Conservation (phyloP, 2,113 vertebrate species). For the Anas platyrhynchos region DNA sequence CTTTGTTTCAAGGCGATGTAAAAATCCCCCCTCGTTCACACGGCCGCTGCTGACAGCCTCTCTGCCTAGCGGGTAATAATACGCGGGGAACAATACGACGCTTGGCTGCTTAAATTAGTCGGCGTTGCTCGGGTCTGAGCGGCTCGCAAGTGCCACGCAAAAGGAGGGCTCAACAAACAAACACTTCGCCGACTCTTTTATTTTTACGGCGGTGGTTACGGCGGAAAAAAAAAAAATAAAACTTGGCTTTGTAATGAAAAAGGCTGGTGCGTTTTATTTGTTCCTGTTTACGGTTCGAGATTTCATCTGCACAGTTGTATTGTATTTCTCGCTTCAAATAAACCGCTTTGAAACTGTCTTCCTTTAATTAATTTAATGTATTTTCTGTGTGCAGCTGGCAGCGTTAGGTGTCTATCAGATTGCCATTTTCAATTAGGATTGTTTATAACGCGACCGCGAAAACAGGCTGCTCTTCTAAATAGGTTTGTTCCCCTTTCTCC, state of each 20-base stretch:
- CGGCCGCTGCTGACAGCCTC: background rate
- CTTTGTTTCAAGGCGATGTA: background rate
- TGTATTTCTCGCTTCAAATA: conserved; percentile 47
- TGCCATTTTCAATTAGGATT: conserved; percentile 10
- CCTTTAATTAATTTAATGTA: conserved; percentile 60
- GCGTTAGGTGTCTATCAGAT: background rate
- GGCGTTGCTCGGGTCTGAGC: background rate
- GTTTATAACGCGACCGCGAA: conserved; percentile 49
- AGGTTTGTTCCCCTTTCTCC: background rate
- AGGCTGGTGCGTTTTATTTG: background rate
- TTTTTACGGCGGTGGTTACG: background rate
- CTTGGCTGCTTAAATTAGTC: background rate
- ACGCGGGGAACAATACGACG: background rate
- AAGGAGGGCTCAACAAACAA: background rate
- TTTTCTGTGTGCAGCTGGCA: conserved; percentile 23
- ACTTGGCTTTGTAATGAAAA: background rate
- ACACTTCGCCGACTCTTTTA: background rate
- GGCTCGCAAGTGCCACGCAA: background rate
- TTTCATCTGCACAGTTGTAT: conserved; percentile 23
- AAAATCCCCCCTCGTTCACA: background rate
- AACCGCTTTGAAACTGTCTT: conserved; percentile 38
- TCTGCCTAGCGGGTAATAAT: background rate
- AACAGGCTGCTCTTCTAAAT: conserved; percentile 1
- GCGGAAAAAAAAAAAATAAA: background rate
- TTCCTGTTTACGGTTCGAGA: conserved; percentile 36